Conservation (phyloP, 64 coral and sea anemone species). For the Montipora foliosa region DNA sequence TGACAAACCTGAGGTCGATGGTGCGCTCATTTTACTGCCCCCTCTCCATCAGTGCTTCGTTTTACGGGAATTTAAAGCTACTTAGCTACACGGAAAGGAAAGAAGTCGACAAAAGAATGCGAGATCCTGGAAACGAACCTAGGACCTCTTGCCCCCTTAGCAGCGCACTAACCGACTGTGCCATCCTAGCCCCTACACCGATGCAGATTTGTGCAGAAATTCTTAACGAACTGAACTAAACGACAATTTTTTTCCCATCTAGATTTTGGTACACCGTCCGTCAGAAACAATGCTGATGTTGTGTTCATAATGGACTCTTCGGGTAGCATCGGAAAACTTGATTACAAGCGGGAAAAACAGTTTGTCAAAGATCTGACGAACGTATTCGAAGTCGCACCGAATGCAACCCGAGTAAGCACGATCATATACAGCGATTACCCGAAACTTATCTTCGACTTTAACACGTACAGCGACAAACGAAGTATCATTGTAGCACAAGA, state of each 20-base stretch:
- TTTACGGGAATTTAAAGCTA: too few relatives aligned
- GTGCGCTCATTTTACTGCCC: too few relatives aligned
- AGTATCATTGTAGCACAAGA: conserved; percentile 66
- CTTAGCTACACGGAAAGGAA: too few relatives aligned
- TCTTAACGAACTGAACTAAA: background rate
- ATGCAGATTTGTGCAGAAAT: too few relatives aligned
- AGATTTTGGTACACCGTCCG: conserved; percentile 17
- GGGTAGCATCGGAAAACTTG: conserved; percentile 69
- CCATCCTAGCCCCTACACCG: too few relatives aligned
- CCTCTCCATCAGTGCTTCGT: too few relatives aligned
- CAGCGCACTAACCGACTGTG: too few relatives aligned
- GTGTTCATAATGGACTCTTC: conserved; percentile 94
- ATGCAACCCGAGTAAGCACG: conserved; percentile 65
- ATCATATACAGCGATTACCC: conserved; percentile 87
- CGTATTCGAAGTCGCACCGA: conserved; percentile 68
- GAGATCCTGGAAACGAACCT: too few relatives aligned
- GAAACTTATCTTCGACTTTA: conserved; percentile 69
- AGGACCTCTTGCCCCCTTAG: too few relatives aligned
- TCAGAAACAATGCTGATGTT: conserved; percentile 81
- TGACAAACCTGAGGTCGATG: too few relatives aligned
- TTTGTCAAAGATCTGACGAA: conserved; percentile 87
- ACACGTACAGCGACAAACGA: conserved; percentile 32
- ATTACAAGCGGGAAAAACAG: conserved; percentile 85
- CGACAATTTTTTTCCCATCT: background rate
- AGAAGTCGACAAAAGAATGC: too few relatives aligned